Base-by-base conservation (phyloP, 2,113 vertebrate species). In the Lepidiolamprologus cunningtoni region DNA sequence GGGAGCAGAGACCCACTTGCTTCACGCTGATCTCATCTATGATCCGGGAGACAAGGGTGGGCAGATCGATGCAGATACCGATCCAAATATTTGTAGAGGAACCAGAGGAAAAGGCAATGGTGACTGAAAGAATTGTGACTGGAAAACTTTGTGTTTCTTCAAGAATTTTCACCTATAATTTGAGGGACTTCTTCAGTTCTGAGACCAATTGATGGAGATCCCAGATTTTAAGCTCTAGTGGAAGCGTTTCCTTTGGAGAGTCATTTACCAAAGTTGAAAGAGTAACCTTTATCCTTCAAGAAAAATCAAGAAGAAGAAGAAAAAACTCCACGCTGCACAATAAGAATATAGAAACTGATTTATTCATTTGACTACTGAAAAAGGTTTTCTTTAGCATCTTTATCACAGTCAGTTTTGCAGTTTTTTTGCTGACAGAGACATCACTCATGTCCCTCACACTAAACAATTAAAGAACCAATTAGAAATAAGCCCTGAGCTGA, bases 11-110 rank as follows among this genome's bases (percentile, higher is more conserved):
- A 54, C 52, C 9, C 52, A 54, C 3, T 0, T 54, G 52, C 0
- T 54, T 54, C n/a, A 54, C 52, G 10, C 52, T 54, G 52, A 54
- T 54, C 52, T 1, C 52, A 54, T 0, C 3, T 21, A 54, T 0
- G 2, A 54, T 3, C 52, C 3, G 0, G n/a, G 52, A 54, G 52
- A 54, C 10, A 21, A 54, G 52, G 52, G 52, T 54, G 52, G 2
- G 52, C 19, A 53, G 9, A 53, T 53, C 0, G 9, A 53, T 53
- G 10, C 52, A 54, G 9, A 54, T 21, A 21, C 0, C 2, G 5
- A 54, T 54, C 52, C n/a, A 54, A 54, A 54, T 54, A 54, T 54
- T 54, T 21, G 52, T 54, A 54, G 52, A 54, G 52, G 10, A 54
- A 54, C 52, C 52, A 54, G 50, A 54, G 10, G n/a, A 54, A 54